Conservation (phyloP, 2,113 vertebrate genomes). For the Syngnathus typhle region DNA sequence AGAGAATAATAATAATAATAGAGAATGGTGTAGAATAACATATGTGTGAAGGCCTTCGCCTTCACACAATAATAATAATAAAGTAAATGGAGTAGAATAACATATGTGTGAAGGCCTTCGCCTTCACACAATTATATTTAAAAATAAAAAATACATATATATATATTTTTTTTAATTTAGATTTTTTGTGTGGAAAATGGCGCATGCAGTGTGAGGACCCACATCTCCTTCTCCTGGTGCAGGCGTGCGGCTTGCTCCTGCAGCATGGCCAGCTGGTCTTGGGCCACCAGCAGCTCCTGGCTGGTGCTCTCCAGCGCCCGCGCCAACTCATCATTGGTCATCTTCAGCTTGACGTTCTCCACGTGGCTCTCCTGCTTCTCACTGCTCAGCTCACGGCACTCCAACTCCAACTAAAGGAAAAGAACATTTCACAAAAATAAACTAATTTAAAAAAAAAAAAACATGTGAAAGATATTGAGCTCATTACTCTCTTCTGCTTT, state of each 20-base stretch:
- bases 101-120: no score
- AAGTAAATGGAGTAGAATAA: no score
- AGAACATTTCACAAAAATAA: neutral
- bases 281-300: constrained; percentile 74
- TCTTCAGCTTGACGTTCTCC: constrained; percentile 84
- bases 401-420: constrained; percentile 77
- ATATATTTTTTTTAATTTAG: no score
- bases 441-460: neutral
- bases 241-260: constrained; percentile 77
- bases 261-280: constrained; percentile 79
- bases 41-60: no score
- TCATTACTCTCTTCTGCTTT: constrained; percentile 78
- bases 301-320: constrained; percentile 74
- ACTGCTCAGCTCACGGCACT: constrained; percentile 76
- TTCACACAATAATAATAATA: no score
- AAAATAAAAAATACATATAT: no score
- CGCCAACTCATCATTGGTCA: constrained; percentile 81
- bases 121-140: no score
- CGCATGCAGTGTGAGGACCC: constrained; percentile 31
- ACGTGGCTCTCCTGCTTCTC: constrained; percentile 79
- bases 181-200: neutral
- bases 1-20: no score
- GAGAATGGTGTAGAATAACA: no score
- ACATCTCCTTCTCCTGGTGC: constrained; percentile 86
- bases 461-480: neutral